Percentiles rank a stretch among this genome's conserved stretches.
phyloP scores from a whole-genome alignment of 2,113 vertebrate genomes.

The Nibea coibor region DNA sequence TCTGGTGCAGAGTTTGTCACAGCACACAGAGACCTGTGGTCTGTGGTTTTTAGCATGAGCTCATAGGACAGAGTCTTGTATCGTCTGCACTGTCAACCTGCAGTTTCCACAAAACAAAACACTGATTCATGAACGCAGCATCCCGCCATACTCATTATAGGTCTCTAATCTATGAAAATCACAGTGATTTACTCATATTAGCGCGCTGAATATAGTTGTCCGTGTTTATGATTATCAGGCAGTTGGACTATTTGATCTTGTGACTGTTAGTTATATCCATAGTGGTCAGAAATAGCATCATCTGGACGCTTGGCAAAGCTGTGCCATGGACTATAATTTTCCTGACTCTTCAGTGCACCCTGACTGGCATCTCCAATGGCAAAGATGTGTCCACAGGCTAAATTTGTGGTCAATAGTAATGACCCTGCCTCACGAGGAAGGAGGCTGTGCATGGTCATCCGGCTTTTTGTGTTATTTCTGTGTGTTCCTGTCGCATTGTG shows the following conservation, averaged over 20 bases:
- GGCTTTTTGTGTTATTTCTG: neutral
- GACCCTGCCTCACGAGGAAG: neutral
- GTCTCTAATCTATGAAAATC: constrained; percentile 4
- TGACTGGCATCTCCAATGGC: constrained; percentile 9
- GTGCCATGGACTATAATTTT: constrained; percentile 14
- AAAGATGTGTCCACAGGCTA: neutral
- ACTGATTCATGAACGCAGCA: neutral
- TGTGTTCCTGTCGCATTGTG: neutral
- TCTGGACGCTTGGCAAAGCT: constrained; percentile 12
- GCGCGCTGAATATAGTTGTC: constrained; percentile 41
- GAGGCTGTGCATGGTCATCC: neutral
- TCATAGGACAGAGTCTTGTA: constrained; percentile 24
- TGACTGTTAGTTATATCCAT: constrained; percentile 15
- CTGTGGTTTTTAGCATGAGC: constrained; percentile 28
- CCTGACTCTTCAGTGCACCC: constrained; percentile 13
- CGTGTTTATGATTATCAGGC: constrained; percentile 17
- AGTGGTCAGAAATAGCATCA: constrained; percentile 37
- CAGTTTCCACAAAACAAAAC: constrained; percentile 29
- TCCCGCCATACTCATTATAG: constrained; percentile 8
- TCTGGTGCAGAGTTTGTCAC: constrained; percentile 11
- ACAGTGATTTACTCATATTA: constrained; percentile 15
- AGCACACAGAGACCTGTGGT: neutral
- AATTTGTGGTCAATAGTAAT: constrained; percentile 10
- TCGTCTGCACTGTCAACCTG: constrained; percentile 22
- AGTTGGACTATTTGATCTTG: constrained; percentile 35